Evolutionary conservation across 2,888 invertebrate species (phyloP), one percentile per base, ranked within the genome.

Genomic region (Heliconius erato): DNA sequence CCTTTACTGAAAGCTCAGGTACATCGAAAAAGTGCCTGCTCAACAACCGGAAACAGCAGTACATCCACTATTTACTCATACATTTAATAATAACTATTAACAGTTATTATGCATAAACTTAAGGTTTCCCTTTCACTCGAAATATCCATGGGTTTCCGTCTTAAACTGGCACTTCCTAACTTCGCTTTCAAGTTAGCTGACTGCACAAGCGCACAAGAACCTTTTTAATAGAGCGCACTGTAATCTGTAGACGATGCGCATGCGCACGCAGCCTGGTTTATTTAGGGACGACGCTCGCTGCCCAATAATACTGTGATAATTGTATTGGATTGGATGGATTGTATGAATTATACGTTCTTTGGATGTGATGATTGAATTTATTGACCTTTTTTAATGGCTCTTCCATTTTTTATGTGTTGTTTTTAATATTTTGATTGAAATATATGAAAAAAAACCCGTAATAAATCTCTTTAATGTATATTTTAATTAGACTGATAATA

Each of bases 201-300:
- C 81, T 86, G 88, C 89, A 87, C 84, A 87, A 87, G 83, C 91
- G 92, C 92, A 92, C 84, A 83, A 87, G 87, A 87, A 88, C 86
- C 9, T 82, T 83, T 86, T 90, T 89, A 91, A 91, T 91, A 90
- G 89, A 90, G 92, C 90, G 95, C 91, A 93, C 94, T 93, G 85
- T 95, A 95, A 95, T 95, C 95, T 92, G 88, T 86, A 88, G 91
- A 91, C 92, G 90, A 92, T 86, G 84, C 85, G 85, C 81, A 80
- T 68, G 89, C 91, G 89, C 95, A 94, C 95, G 95, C 89, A 91
- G 11, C 1, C 40, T 11, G 40, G 40, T n/a, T 6, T 32, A 0
- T 28, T n/a, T 9, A 69, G 35, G 35, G 9, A 32, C 32, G 35
- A 19, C 63, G 26, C 7, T 69, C 9, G 35, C 23, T 3, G 26